Percentiles rank a stretch among this genome's conserved stretches.
phyloP scores from a whole-genome alignment of 1,140 invertebrate species.

The Bombyx mandarina region DNA sequence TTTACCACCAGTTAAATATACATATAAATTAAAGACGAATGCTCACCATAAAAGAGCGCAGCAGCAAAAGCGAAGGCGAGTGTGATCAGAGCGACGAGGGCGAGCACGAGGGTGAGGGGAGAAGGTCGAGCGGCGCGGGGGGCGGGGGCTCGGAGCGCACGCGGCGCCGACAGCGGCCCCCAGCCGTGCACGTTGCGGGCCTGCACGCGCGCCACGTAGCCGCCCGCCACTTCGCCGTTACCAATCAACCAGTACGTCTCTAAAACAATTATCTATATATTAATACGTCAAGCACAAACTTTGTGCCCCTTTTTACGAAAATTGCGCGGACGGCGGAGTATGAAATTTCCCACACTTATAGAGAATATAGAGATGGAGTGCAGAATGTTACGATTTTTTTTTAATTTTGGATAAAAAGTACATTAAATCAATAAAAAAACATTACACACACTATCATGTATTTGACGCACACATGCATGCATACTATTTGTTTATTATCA shows the following conservation, averaged over 20 bases:
- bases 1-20: too few species aligned
- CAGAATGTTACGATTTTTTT: too few species aligned
- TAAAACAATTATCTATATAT: constrained; percentile 15
- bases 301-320: too few species aligned
- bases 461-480: too few species aligned
- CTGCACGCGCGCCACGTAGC: constrained; percentile 80
- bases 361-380: too few species aligned
- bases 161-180: constrained; percentile 75
- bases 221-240: constrained; percentile 76
- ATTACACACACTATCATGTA: too few species aligned
- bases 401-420: too few species aligned
- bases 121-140: constrained; percentile 73
- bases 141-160: constrained; percentile 66
- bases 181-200: constrained; percentile 88
- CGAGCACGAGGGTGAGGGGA: constrained; percentile 67
- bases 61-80: constrained; percentile 58
- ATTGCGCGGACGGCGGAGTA: too few species aligned
- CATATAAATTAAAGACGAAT: neutral
- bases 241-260: constrained; percentile 85
- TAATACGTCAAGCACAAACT: too few species aligned
- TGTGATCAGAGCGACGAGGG: constrained; percentile 55
- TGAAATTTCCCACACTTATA: too few species aligned
- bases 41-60: constrained; percentile 66
- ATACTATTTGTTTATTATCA: too few species aligned
- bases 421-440: too few species aligned